Conservation (phyloP, 2,113 vertebrate species). For the Syngnathoides biaculeatus region DNA sequence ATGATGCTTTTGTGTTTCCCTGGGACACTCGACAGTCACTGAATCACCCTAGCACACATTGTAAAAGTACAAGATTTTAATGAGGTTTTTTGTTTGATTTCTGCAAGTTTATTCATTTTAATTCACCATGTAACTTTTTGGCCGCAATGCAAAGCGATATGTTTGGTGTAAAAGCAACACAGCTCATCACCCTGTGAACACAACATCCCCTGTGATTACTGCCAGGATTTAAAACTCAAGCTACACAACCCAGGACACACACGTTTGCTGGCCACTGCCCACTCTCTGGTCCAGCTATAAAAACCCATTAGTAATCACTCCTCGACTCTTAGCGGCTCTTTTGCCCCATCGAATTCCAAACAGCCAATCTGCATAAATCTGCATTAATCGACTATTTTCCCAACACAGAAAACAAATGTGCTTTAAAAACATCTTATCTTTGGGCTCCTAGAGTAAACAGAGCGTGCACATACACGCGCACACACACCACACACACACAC, state of each 20-base stretch:
- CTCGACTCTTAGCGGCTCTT: conserved; percentile 53
- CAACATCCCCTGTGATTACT: no score
- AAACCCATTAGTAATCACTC: conserved; percentile 58
- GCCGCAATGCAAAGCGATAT: no score
- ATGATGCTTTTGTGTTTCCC: no score
- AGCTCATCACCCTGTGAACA: no score
- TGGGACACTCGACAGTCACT: no score
- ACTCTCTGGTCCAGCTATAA: conserved; percentile 44
- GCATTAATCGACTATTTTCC: conserved; percentile 53
- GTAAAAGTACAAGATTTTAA: no score
- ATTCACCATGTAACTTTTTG: no score
- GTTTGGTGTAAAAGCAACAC: no score
- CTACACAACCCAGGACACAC: conserved; percentile 22
- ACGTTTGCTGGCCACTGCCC: conserved; percentile 24
- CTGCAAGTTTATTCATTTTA: no score
- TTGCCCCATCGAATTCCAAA: conserved; percentile 54
- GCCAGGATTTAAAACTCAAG: conserved; percentile 38
- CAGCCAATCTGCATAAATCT: conserved; percentile 65
- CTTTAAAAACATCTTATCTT: conserved; percentile 41
- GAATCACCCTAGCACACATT: no score
- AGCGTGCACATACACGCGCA: not conserved
- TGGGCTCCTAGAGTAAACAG: conserved; percentile 29
- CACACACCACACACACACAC: not conserved
- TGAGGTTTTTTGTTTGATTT: no score
- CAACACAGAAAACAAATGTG: conserved; percentile 53